These are phyloP conservation scores for Drosophila picticornis DNA, from an alignment of 2,888 invertebrate genomes.

Conservation along the genomic window DNA sequence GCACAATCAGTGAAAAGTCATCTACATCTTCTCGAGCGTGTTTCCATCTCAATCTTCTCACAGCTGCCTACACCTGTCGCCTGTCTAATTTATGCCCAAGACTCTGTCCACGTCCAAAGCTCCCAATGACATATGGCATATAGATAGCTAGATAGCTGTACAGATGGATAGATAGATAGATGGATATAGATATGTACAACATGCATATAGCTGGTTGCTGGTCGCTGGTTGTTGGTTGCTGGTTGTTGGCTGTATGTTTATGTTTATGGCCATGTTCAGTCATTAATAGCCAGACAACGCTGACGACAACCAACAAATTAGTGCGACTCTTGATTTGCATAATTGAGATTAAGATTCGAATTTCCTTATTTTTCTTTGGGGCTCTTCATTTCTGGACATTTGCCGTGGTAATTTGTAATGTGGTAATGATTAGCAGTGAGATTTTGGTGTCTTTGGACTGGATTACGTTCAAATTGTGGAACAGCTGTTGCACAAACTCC, in stretches of 20 bases:
- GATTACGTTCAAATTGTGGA: background rate
- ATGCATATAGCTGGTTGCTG: conserved; percentile 28
- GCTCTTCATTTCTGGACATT: background rate
- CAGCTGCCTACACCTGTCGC: conserved; percentile 78
- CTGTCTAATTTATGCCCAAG: conserved; percentile 67
- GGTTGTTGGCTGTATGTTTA: background rate
- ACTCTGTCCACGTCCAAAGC: conserved; percentile 38
- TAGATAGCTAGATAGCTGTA: conserved; percentile 9
- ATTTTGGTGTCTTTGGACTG: background rate
- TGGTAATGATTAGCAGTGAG: conserved; percentile 42
- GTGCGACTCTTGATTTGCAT: conserved; percentile 70
- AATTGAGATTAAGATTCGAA: conserved; percentile 63
- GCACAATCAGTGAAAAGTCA: conserved; percentile 36
- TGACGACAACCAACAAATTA: conserved; percentile 77
- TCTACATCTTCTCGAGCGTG: conserved; percentile 2
- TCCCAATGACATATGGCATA: conserved; percentile 50
- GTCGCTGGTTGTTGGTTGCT: conserved; percentile 19
- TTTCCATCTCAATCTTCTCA: conserved; percentile 50
- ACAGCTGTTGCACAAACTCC: background rate
- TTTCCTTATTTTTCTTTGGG: conserved; percentile 16
- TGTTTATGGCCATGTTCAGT: conserved; percentile 67
- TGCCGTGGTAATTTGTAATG: conserved; percentile 43
- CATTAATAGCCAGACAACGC: conserved; percentile 59
- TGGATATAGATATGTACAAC: background rate
- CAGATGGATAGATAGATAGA: background rate